Evolutionary conservation across 2,888 invertebrate species (phyloP).

Genomic region (Cheilosia scutellata): DNA sequence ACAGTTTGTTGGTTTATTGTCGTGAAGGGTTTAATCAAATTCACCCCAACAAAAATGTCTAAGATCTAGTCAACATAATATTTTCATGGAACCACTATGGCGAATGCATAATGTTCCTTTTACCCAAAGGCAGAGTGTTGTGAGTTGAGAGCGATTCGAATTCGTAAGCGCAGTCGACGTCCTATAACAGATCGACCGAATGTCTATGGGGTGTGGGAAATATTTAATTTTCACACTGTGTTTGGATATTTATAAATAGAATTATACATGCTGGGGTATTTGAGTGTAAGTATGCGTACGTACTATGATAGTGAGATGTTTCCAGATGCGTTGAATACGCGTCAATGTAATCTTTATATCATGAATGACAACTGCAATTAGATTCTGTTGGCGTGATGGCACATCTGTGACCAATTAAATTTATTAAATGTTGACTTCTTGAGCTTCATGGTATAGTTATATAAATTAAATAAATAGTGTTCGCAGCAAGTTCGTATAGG

Average conservation of each 20-base stretch:
- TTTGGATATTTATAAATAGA: slow-evolving; percentile 15
- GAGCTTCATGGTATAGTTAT: too few relatives aligned
- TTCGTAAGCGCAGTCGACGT: background rate
- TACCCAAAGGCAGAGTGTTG: too few relatives aligned
- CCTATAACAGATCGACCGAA: background rate
- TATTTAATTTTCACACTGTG: slow-evolving; percentile 18
- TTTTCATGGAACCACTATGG: background rate
- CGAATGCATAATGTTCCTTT: too few relatives aligned
- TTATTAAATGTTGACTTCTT: background rate
- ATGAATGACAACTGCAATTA: slow-evolving; percentile 39
- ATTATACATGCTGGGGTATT: background rate
- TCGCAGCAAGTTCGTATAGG: too few relatives aligned
- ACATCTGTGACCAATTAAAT: slow-evolving; percentile 40
- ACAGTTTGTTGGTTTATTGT: background rate
- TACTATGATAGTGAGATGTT: background rate
- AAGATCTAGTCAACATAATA: slow-evolving; percentile 4
- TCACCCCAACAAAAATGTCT: slow-evolving; percentile 14
- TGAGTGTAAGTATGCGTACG: background rate
- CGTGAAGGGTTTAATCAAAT: slow-evolving; percentile 16
- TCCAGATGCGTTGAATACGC: slow-evolving; percentile 29
- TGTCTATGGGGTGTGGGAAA: slow-evolving; percentile 26
- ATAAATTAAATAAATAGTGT: too few relatives aligned
- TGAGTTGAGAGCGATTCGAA: background rate
- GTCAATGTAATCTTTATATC: slow-evolving; percentile 14
- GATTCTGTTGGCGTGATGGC: slow-evolving; percentile 16